Percentiles rank a stretch among this genome's conserved stretches.
Evolutionary conservation across 2,797 vertebrate species (phyloP).

Genomic region (Macropus fuliginosus): DNA sequence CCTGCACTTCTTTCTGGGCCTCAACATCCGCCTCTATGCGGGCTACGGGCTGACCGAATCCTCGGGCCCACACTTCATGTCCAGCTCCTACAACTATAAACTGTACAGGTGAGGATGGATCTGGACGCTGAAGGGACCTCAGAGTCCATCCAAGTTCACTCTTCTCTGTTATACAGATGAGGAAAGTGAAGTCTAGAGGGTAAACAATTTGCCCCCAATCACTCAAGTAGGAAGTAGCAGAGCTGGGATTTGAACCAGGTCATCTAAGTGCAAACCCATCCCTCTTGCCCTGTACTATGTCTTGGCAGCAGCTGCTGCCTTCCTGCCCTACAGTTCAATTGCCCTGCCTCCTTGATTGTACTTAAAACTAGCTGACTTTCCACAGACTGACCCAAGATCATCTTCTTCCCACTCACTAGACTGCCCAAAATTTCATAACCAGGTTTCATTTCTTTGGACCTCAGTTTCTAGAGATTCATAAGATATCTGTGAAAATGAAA

Average conservation of each 20-base stretch:
- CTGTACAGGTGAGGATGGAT: slow-evolving; percentile 84
- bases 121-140: too few species aligned
- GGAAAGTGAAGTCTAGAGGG: neutral
- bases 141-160: neutral
- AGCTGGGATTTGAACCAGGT: neutral
- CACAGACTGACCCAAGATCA: neutral
- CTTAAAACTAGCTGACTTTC: neutral
- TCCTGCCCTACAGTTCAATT: neutral
- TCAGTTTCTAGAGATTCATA: neutral
- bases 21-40: slow-evolving; percentile 90
- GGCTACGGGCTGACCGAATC: slow-evolving; percentile 94
- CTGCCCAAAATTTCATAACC: neutral
- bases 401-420: neutral
- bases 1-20: slow-evolving; percentile 89
- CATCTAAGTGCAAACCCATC: neutral
- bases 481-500: neutral
- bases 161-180: neutral
- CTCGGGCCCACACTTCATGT: slow-evolving; percentile 92
- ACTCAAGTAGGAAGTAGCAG: neutral
- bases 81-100: slow-evolving; percentile 86
- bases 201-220: neutral
- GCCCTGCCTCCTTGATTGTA: neutral
- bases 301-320: neutral
- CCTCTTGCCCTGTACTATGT: neutral
- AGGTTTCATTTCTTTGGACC: neutral